Evolutionary conservation across 2,888 invertebrate genomes (phyloP).

Genomic region (Aspidiotus destructor): DNA sequence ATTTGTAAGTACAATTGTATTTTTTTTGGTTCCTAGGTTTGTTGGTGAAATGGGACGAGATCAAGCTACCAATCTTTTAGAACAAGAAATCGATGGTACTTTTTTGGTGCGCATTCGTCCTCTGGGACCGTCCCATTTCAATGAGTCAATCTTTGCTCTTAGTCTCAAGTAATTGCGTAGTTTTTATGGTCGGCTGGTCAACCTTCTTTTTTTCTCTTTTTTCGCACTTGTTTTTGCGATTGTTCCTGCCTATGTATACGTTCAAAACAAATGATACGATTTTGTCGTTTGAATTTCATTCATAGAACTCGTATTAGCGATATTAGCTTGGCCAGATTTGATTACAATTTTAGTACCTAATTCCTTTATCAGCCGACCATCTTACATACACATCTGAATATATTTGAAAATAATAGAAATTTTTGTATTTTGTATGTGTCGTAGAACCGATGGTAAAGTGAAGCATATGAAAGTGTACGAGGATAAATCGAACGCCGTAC

Average conservation of each 20-base stretch:
- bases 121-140: slow-evolving; percentile 51
- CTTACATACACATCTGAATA: too few species aligned
- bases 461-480: slow-evolving; percentile 86
- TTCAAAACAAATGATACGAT: too few species aligned
- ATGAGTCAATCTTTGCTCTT: slow-evolving; percentile 69
- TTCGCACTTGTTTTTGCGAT: not conserved
- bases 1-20: too few species aligned
- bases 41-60: slow-evolving; percentile 81
- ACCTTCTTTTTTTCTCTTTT: not conserved
- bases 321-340: too few species aligned
- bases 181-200: not conserved
- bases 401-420: too few species aligned
- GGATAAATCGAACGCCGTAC: slow-evolving; percentile 58
- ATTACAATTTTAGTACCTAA: too few species aligned
- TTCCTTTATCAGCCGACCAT: too few species aligned
- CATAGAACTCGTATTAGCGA: too few species aligned
- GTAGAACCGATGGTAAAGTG: slow-evolving; percentile 75
- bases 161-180: slow-evolving; percentile 62
- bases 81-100: slow-evolving; percentile 72
- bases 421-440: slow-evolving; percentile 34
- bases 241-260: too few species aligned
- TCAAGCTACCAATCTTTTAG: slow-evolving; percentile 62
- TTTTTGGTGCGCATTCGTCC: slow-evolving; percentile 72
- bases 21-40: slow-evolving; percentile 49
- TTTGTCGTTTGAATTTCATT: too few species aligned